A percentile compares a stretch with the other conserved stretches of the same genome.
These are phyloP conservation scores for Aspidiotus rigidus DNA, from an alignment of 2,888 invertebrate genomes.

Conservation along the genomic window DNA sequence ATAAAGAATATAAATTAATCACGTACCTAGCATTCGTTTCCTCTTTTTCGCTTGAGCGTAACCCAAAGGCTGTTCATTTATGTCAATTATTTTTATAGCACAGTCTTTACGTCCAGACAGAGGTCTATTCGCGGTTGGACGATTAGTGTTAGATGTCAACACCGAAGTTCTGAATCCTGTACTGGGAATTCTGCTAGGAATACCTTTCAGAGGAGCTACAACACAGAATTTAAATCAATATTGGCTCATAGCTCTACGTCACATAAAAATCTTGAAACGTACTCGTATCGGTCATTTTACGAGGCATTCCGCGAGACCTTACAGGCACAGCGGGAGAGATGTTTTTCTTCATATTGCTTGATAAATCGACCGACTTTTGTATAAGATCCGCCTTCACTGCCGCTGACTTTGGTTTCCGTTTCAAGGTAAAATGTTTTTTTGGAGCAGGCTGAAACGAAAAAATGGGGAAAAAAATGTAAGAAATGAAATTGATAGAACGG, in stretches of 20 bases:
- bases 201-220: constrained; percentile 79
- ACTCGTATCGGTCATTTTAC: constrained; percentile 96
- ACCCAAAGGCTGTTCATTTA: constrained; percentile 82
- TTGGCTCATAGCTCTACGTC: neutral
- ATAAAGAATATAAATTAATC: neutral
- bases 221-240: neutral
- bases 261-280: constrained; percentile 41
- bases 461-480: constrained; percentile 28
- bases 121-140: constrained; percentile 51
- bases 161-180: constrained; percentile 46
- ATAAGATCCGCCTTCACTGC: constrained; percentile 78
- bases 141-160: constrained; percentile 44
- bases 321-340: constrained; percentile 83
- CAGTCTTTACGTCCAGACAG: constrained; percentile 70
- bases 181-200: constrained; percentile 70
- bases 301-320: constrained; percentile 76
- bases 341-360: constrained; percentile 77
- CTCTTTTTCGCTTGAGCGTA: constrained; percentile 78
- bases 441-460: constrained; percentile 56
- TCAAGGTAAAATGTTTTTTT: constrained; percentile 83
- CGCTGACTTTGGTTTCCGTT: constrained; percentile 90
- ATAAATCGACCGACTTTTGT: constrained; percentile 83
- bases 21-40: constrained; percentile 64
- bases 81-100: constrained; percentile 88
- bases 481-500: neutral